phyloP scores from a whole-genome alignment of 2,888 invertebrate genomes.

The Nasonovia ribisnigri region DNA sequence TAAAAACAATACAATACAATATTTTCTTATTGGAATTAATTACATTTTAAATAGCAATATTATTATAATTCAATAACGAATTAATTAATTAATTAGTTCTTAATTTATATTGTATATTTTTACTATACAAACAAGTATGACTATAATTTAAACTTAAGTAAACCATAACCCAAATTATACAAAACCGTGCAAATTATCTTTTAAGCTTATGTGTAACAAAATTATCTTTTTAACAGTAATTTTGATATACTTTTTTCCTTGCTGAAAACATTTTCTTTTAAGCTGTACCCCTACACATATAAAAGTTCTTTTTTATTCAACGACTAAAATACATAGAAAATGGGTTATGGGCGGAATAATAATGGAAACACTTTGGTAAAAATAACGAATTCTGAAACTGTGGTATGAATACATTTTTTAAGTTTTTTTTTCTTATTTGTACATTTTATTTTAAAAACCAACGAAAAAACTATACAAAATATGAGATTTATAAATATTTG shows the following conservation, averaged over 20 bases:
- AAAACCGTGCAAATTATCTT: neutral
- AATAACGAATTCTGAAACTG: constrained; percentile 47
- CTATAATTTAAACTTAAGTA: neutral
- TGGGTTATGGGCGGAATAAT: constrained; percentile 59
- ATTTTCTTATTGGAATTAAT: neutral
- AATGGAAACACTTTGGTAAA: constrained; percentile 53
- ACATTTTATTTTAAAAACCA: constrained; percentile 14
- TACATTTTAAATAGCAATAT: neutral
- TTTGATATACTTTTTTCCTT: constrained; percentile 33
- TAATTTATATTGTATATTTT: neutral
- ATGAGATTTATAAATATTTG: neutral
- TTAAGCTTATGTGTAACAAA: neutral
- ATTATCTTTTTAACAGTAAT: constrained; percentile 1
- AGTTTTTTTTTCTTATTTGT: constrained; percentile 17
- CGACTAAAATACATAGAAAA: constrained; percentile 34
- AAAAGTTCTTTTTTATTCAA: neutral
- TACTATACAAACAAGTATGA: neutral
- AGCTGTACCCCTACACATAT: neutral
- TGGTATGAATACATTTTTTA: constrained; percentile 12
- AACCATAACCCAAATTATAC: neutral
- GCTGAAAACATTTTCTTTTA: neutral
- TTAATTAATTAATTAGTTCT: neutral
- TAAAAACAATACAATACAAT: neutral
- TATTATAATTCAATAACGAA: neutral
- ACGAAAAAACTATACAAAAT: neutral